Evolutionary conservation across 2,113 vertebrate genomes (phyloP), one percentile per base, ranked within the genome.

Genomic region (Urocolius indicus): DNA sequence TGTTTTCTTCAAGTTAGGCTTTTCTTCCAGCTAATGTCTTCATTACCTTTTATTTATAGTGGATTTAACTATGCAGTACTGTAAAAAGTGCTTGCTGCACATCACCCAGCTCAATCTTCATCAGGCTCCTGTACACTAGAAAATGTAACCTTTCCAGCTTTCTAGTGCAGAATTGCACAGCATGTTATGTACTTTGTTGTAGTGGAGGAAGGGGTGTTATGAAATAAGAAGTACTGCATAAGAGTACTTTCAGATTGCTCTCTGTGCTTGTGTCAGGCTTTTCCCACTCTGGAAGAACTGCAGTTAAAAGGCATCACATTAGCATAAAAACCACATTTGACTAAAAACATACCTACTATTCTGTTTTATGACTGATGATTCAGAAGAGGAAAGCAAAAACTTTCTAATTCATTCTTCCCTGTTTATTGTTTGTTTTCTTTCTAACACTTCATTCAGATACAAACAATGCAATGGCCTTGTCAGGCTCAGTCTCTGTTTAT

Each of bases 201-300:
- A 88, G 83, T 3, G 2, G 45, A 68, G 52, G 49, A 81, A 94
- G 20, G 61, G 57, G 46, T 81, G 76, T 94, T 95, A 92, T 2
- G 18, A 94, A 95, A 95, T 72, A 78, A 68, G 65, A 95, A 81
- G 57, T 61, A 86, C 92, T 92, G 90, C 77, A 58, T 63, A 89
- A 87, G 61, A 81, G 72, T 43, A 65, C 73, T 93, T 84, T 94
- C 66, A 90, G 83, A 69, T 92, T 92, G 73, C 34, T 87, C 34
- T 72, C 82, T 57, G 6, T 41, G 38, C 38, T 41, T 41, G 38
- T 65, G 69, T 86, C 65, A 65, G 83, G 73, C 49, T 96, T 95
- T 89, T 90, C 83, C 83, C 66, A 58, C 65, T 89, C 61, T 57
- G 59, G 68, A 96, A 95, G 49, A 74, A 52, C 38, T 49, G 75